A percentile compares a stretch with the other conserved stretches of the same genome.
These are phyloP conservation scores for Reticulitermes speratus DNA, from an alignment of 1,140 invertebrate genomes.

Conservation along the genomic window DNA sequence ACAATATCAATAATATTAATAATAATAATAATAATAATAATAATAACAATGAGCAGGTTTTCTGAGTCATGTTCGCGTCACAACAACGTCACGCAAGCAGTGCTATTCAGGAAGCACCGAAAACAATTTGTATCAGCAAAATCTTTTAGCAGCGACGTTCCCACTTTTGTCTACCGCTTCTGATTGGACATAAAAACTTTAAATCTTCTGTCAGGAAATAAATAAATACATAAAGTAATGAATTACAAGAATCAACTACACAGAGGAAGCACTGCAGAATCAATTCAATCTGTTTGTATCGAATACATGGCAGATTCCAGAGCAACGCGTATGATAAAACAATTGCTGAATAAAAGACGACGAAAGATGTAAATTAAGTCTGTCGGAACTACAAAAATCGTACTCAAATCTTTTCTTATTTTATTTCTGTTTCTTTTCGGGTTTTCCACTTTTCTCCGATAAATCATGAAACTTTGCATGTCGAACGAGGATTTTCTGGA, in stretches of 20 bases:
- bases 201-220: background rate
- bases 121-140: too few species aligned
- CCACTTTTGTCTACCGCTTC: background rate
- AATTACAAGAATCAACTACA: background rate
- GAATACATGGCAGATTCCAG: background rate
- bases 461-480: background rate
- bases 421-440: background rate
- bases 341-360: too few species aligned
- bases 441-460: background rate
- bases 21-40: too few species aligned
- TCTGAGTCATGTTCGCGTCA: too few species aligned
- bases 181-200: background rate
- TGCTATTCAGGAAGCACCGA: too few species aligned
- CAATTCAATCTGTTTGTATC: background rate
- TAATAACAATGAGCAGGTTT: too few species aligned
- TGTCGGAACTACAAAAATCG: background rate
- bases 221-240: background rate
- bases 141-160: background rate
- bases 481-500: background rate
- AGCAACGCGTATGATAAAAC: background rate
- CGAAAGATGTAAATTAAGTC: background rate
- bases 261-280: background rate
- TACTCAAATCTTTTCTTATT: background rate
- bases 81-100: too few species aligned
- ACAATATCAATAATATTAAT: too few species aligned